Conservation (phyloP, 2,797 vertebrate species). For the Catostomus latipinnis region DNA sequence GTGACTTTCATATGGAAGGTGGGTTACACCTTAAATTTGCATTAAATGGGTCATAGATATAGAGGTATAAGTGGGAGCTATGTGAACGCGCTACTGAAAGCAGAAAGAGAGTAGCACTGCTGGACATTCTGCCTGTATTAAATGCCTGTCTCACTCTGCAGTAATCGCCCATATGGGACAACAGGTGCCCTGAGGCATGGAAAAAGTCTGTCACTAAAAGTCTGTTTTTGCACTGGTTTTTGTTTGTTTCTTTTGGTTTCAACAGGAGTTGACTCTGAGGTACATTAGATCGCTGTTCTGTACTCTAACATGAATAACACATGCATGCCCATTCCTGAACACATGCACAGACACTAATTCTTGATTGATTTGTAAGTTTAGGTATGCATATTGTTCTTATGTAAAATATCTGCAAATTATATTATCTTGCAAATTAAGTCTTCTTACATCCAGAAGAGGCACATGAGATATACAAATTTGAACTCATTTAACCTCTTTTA, state of each 20-base stretch:
- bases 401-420: not conserved
- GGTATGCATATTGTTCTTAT: not conserved
- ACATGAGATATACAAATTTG: not conserved
- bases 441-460: too few relatives aligned
- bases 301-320: slow-evolving; percentile 2
- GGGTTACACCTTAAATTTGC: not conserved
- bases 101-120: not conserved
- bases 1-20: too few relatives aligned
- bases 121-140: slow-evolving; percentile 39
- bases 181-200: slow-evolving; percentile 53
- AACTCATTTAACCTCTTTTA: too few relatives aligned
- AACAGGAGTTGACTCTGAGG: slow-evolving; percentile 23
- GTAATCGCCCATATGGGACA: slow-evolving; percentile 49
- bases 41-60: not conserved
- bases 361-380: not conserved
- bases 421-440: too few relatives aligned
- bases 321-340: not conserved
- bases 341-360: not conserved
- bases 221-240: slow-evolving; percentile 41
- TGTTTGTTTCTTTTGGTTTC: slow-evolving; percentile 48
- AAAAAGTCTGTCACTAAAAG: slow-evolving; percentile 52
- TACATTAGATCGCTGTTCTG: slow-evolving; percentile 18
- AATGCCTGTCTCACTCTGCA: slow-evolving; percentile 37
- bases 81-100: slow-evolving; percentile 18
- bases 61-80: slow-evolving; percentile 5